Conservation (phyloP, 2,797 vertebrate species). For the Cetoscarus ocellatus region DNA sequence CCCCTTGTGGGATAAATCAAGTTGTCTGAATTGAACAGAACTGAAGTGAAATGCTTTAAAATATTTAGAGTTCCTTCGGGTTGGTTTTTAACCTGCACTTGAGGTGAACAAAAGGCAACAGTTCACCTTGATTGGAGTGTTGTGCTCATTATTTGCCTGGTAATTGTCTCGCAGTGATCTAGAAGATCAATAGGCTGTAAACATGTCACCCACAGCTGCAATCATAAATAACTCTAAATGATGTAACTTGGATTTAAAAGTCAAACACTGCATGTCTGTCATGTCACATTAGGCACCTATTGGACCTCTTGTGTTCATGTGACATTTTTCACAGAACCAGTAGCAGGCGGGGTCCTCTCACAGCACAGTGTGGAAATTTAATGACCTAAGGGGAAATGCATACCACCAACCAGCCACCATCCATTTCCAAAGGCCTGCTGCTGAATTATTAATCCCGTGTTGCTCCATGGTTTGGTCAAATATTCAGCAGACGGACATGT, state of each 20-base stretch:
- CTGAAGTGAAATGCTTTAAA: no score
- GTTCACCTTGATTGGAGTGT: neutral
- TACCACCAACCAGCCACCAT: neutral
- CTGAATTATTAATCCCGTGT: constrained; percentile 61
- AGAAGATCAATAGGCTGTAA: constrained; percentile 30
- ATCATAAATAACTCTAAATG: constrained; percentile 6
- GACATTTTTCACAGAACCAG: constrained; percentile 21
- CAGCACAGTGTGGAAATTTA: neutral
- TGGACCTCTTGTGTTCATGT: constrained; percentile 20
- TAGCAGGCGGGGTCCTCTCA: constrained; percentile 16
- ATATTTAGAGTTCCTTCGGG: no score
- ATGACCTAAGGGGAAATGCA: constrained; percentile 6
- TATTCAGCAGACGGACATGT: constrained; percentile 51
- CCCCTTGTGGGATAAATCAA: no score
- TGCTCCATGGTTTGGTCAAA: constrained; percentile 53
- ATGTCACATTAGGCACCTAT: constrained; percentile 17
- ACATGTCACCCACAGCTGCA: constrained; percentile 8
- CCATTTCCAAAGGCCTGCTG: constrained; percentile 11
- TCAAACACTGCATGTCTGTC: constrained; percentile 16
- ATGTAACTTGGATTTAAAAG: constrained; percentile 6
- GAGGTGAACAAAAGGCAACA: no score
- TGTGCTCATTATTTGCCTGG: constrained; percentile 1
- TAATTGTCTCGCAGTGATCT: constrained; percentile 8
- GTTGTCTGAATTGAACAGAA: no score
- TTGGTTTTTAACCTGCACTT: no score